Percentiles rank a stretch among this genome's conserved stretches.
Evolutionary conservation across 2,888 invertebrate genomes (phyloP).

Genomic region (Caenorhabditis sulstoni): DNA sequence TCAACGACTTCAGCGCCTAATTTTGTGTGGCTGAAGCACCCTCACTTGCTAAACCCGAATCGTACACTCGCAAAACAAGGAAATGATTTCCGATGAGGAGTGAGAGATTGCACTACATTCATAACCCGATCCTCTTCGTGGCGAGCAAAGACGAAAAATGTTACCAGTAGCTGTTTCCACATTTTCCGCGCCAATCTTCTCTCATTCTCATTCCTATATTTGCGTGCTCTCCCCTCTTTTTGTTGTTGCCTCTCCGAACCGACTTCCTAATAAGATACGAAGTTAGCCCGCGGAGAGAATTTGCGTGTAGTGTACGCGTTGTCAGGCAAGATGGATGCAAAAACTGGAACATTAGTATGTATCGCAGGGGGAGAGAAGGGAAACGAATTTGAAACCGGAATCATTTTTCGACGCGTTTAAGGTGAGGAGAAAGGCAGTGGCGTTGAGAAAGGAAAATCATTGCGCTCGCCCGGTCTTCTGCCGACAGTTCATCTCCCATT

Average conservation of each 20-base stretch:
- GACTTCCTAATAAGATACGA: background rate
- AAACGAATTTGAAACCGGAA: slow-evolving; percentile 42
- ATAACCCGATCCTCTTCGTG: background rate
- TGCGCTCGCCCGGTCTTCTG: slow-evolving; percentile 10
- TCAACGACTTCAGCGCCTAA: no score
- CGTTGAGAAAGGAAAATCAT: slow-evolving; percentile 1
- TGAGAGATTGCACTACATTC: background rate
- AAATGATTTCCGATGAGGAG: slow-evolving; percentile 15
- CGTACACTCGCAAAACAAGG: slow-evolving; percentile 3
- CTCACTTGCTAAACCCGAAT: slow-evolving; percentile 9
- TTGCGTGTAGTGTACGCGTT: background rate
- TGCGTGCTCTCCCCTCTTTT: background rate
- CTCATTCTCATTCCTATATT: no score
- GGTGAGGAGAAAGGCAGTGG: background rate
- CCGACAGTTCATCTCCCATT: slow-evolving; percentile 35
- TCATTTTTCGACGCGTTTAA: slow-evolving; percentile 15
- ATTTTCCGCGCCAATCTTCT: no score
- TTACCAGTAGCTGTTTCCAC: no score
- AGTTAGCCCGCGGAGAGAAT: background rate
- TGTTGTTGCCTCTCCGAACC: background rate
- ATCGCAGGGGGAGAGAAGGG: slow-evolving; percentile 10
- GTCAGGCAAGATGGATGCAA: slow-evolving; percentile 4
- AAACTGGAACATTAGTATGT: slow-evolving; percentile 25
- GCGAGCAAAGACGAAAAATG: no score
- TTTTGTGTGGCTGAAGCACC: slow-evolving; percentile 17